Base-by-base conservation (phyloP, 1,140 invertebrate species). In the Neodiprion virginianus region DNA sequence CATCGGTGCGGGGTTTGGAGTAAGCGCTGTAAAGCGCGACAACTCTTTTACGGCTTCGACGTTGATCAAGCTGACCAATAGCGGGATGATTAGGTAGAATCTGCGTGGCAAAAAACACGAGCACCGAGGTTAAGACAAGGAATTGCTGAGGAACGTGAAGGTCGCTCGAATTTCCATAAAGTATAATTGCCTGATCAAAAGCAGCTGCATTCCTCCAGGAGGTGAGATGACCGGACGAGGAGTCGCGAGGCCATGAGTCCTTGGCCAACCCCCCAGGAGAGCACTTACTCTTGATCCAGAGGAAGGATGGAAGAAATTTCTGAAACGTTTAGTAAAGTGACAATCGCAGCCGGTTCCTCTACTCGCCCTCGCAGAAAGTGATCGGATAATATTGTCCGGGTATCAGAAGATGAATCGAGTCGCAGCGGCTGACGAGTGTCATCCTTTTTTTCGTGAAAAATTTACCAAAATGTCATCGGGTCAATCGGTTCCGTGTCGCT, bases 131-230 rank as follows among this genome's bases (percentile, higher is more conserved):
- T 28, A 69, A 69, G 12, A 69, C 28, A 40, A 40, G 28, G 28
- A 40, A 40, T 40, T 40, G 28, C 28, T 40, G 28, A 40, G 28
- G 28, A 5, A 5, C 28, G 28, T 40, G 28, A 40, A 1, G 28
- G 28, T 3, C 1, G 5, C 28, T 40, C 28, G 28, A 40, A 5
- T 5, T 40, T 40, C 28, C 28, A 40, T 40, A 8, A 69, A 28
- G 12, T n/a, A 0, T 40, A 10, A 72, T 5, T 73, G 80, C 80
- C 72, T 79, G 53, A 77, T 69, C 47, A 77, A 77, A 73, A 71
- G 80, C 69, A 78, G 75, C 76, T 80, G 79, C 80, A 81, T 81
- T 81, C 80, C 80, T 80, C 76, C 66, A 66, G 48, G 61, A 81
- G 75, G 79, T 79, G 67, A 50, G 72, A 66, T 72, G 69, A 74